Percentiles rank a stretch among this genome's conserved stretches.
Evolutionary conservation across 30 jellyfish, hydroid and myxozoan genomes (phyloP).

Genomic region (Turritopsis dohrnii): DNA sequence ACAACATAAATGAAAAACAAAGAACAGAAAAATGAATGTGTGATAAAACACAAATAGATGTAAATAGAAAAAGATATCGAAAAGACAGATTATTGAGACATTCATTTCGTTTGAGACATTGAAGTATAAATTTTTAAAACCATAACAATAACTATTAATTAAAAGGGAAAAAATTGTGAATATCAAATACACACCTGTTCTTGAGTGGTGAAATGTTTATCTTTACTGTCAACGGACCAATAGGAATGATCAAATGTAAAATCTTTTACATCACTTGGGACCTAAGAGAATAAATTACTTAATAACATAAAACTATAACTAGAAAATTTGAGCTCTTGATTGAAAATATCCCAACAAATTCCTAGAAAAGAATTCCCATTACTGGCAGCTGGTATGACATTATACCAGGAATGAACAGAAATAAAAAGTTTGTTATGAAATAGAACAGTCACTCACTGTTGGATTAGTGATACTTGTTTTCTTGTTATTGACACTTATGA

Average conservation of each 20-base stretch:
- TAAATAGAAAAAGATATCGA: neutral
- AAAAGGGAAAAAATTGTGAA: neutral
- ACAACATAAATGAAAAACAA: neutral
- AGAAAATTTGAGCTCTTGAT: neutral
- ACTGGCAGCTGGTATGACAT: neutral
- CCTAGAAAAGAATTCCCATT: neutral
- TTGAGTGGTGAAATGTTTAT: slow-evolving; percentile 84
- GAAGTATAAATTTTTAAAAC: neutral
- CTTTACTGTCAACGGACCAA: slow-evolving; percentile 97
- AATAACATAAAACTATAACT: neutral
- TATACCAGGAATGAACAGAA: neutral
- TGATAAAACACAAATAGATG: neutral
- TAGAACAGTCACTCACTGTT: slow-evolving; percentile 40
- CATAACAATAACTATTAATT: neutral
- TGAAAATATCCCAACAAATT: too few species aligned
- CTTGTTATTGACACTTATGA: slow-evolving; percentile 61
- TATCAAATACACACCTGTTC: slow-evolving; percentile 81
- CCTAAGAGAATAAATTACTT: neutral
- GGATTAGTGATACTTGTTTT: slow-evolving; percentile 72
- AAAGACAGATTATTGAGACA: neutral
- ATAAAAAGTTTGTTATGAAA: neutral
- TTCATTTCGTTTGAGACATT: neutral
- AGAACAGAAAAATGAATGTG: neutral
- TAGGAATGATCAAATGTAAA: slow-evolving; percentile 87
- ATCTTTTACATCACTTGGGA: slow-evolving; percentile 68